These are phyloP conservation scores for Agrotis segetum DNA, from an alignment of 2,888 invertebrate genomes.

Conservation along the genomic window DNA sequence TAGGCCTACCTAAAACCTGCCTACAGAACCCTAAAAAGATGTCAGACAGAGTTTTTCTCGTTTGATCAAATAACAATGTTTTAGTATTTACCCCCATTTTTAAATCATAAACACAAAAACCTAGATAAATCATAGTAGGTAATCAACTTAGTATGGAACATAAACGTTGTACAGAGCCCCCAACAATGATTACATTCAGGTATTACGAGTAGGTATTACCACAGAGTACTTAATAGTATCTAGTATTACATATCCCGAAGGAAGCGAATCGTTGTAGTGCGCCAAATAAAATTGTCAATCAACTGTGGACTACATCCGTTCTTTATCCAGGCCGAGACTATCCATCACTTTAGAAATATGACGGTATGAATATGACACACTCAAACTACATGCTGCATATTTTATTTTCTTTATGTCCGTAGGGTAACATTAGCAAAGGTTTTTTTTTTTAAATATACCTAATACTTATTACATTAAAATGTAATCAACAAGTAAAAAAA, in stretches of 20 bases:
- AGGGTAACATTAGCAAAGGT: too few species aligned
- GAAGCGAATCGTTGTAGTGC: constrained; percentile 65
- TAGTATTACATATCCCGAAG: constrained; percentile 54
- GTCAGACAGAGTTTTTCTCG: not conserved
- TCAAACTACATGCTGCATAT: not conserved
- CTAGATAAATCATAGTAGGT: constrained; percentile 9
- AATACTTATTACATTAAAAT: too few species aligned
- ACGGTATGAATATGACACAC: constrained; percentile 28
- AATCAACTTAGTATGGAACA: constrained; percentile 7
- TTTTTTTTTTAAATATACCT: not conserved
- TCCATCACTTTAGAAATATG: constrained; percentile 76
- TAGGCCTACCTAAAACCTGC: too few species aligned
- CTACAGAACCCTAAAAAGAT: too few species aligned
- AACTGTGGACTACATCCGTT: constrained; percentile 75
- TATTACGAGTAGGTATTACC: constrained; percentile 44
- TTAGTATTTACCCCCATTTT: constrained; percentile 14
- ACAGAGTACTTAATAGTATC: too few species aligned
- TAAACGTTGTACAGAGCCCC: not conserved
- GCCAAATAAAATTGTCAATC: constrained; percentile 74
- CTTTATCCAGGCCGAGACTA: constrained; percentile 75
- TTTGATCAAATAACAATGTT: not conserved
- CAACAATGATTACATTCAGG: constrained; percentile 63
- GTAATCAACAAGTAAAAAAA: too few species aligned
- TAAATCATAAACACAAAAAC: not conserved
- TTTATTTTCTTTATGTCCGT: not conserved